These are phyloP conservation scores for Azemiops feae DNA, from an alignment of 2,113 vertebrate genomes.

Conservation along the genomic window DNA sequence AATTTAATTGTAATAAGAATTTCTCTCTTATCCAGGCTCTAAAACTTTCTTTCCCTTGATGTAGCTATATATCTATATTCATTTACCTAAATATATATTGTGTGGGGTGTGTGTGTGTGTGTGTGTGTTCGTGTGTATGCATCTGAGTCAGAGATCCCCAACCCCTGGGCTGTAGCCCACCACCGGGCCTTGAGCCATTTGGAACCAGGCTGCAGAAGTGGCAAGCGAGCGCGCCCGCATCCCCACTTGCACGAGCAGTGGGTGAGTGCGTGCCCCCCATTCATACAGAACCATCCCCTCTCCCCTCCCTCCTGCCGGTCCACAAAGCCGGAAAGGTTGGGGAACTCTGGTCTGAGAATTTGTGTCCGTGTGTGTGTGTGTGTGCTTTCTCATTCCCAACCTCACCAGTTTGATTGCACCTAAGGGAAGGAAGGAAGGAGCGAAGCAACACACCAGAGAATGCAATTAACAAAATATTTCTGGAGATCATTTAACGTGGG, in stretches of 20 bases:
- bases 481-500: background rate
- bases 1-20: background rate
- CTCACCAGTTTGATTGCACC: background rate
- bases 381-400: background rate
- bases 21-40: background rate
- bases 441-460: background rate
- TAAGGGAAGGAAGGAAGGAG: background rate
- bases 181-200: background rate
- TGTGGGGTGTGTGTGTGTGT: too few species aligned
- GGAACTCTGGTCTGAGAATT: background rate
- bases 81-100: background rate
- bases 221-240: rapidly evolving
- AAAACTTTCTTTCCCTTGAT: background rate
- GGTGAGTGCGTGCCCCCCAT: background rate
- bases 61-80: background rate
- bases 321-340: background rate
- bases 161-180: background rate
- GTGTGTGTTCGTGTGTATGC: background rate
- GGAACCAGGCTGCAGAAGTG: background rate
- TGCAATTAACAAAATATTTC: background rate
- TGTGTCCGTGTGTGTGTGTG: background rate
- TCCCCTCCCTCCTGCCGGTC: background rate
- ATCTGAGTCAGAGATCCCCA: background rate
- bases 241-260: background rate
- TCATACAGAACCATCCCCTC: background rate